Base-by-base conservation (phyloP, 2,888 invertebrate genomes). In the Seira ritae region DNA sequence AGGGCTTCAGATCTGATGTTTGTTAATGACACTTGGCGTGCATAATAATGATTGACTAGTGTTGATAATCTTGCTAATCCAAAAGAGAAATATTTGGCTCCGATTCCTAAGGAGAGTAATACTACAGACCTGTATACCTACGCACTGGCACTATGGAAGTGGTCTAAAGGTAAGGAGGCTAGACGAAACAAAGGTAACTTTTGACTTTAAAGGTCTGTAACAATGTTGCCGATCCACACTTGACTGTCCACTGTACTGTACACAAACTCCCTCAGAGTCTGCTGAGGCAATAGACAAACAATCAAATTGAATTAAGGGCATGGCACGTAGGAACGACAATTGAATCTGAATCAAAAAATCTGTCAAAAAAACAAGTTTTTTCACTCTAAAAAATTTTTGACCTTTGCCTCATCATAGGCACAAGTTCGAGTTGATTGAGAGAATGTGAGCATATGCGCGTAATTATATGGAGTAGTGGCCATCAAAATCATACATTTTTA, bases 261-360 rank as follows among this genome's bases (percentile, higher is more conserved):
- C n/a, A n/a, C n/a, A n/a, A n/a, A 50, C 17, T 50, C 3, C 17
- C 50, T 2, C 17, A 50, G 2, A 12, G 50, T 50, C 15, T 50
- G 50, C 15, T 50, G 50, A 23, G 50, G 55, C 55, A 69, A 65
- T 77, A 70, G 69, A 69, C 77, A 79, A 79, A 69, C 77, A 79
- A 79, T 79, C 71, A 72, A 66, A 72, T 19, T 71, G 66, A 72
- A 72, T 79, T 50, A 72, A 79, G 78, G 78, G 72, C 72, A 79
- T 79, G 78, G 31, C 71, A 17, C 37, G 3, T n/a, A n/a, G n/a
- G 8, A 31, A 31, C 8, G 8, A 31, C 2, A 31, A 72, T 72
- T 79, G 78, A 50, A 66, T 79, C 78, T 79, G 71, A 79, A 79
- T 79, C 78, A 79, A 72, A 79, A 74, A 72, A 79, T 79, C 78